These are phyloP conservation scores for Cebidichthys violaceus DNA, from an alignment of 2,113 vertebrate genomes.

Conservation along the genomic window DNA sequence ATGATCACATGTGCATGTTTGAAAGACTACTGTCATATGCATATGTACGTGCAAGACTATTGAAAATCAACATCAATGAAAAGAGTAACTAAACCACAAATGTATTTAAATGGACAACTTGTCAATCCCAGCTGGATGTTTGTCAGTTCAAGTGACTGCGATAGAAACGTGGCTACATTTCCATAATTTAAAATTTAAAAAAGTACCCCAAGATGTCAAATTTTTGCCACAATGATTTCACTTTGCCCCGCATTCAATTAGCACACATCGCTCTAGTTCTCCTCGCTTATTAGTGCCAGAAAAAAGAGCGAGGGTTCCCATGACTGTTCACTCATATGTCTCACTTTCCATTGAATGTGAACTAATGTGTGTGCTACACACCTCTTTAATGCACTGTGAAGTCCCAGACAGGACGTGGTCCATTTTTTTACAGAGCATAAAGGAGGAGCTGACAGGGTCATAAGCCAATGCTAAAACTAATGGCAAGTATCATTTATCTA, in stretches of 20 bases:
- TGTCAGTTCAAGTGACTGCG: neutral
- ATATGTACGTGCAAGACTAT: neutral
- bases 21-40: neutral
- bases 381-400: conserved; percentile 52
- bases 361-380: conserved; percentile 38
- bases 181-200: neutral
- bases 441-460: conserved; percentile 64
- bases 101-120: conserved; percentile 1
- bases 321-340: conserved; percentile 29
- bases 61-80: neutral
- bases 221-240: neutral
- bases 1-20: neutral
- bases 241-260: neutral
- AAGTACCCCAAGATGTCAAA: neutral
- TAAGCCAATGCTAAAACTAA: conserved; percentile 41
- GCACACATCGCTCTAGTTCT: conserved; percentile 23
- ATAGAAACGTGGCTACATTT: neutral
- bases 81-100: neutral
- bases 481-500: conserved; percentile 49
- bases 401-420: conserved; percentile 39
- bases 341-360: conserved; percentile 41
- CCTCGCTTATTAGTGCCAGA: conserved; percentile 27
- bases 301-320: conserved; percentile 33
- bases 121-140: neutral
- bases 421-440: conserved; percentile 70